Evolutionary conservation across 2,888 invertebrate genomes (phyloP).

Genomic region (Beris chalybata): DNA sequence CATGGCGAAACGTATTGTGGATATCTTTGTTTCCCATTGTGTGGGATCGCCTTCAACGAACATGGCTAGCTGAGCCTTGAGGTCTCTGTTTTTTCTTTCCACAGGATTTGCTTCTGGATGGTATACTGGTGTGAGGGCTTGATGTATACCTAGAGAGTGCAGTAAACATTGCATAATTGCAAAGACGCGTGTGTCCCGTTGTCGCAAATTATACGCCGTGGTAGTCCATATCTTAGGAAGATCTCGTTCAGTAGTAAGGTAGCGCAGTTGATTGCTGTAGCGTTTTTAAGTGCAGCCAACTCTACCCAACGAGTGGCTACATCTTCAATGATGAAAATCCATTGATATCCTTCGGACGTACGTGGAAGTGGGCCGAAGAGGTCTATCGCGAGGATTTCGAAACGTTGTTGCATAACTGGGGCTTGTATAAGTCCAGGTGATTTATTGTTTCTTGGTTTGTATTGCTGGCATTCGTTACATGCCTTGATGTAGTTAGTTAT

Average conservation of each 20-base stretch:
- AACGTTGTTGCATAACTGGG: slow-evolving; percentile 41
- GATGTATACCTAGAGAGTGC: slow-evolving; percentile 21
- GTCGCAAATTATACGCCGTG: slow-evolving; percentile 47
- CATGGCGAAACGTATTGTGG: slow-evolving; percentile 48
- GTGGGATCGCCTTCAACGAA: slow-evolving; percentile 41
- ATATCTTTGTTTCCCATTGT: slow-evolving; percentile 44
- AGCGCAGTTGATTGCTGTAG: slow-evolving; percentile 42
- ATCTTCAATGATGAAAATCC: slow-evolving; percentile 45
- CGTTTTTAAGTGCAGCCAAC: slow-evolving; percentile 44
- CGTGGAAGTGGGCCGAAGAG: slow-evolving; percentile 44
- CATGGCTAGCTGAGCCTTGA: slow-evolving; percentile 37
- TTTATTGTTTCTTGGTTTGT: slow-evolving; percentile 32
- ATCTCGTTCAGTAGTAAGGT: slow-evolving; percentile 43
- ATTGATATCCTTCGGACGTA: slow-evolving; percentile 39
- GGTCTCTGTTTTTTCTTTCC: slow-evolving; percentile 39
- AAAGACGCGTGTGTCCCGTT: slow-evolving; percentile 49
- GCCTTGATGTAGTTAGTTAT: slow-evolving; percentile 40
- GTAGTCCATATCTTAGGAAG: slow-evolving; percentile 48
- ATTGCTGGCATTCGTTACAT: slow-evolving; percentile 45
- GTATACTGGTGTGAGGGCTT: slow-evolving; percentile 43
- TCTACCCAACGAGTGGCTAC: slow-evolving; percentile 45
- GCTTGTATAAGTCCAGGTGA: slow-evolving; percentile 45
- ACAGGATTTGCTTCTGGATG: slow-evolving; percentile 49
- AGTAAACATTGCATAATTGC: slow-evolving; percentile 47
- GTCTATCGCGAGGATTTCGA: slow-evolving; percentile 34